Conservation (phyloP, 92 coral and sea anemone species). For the Parazoanthus atlanticus region DNA sequence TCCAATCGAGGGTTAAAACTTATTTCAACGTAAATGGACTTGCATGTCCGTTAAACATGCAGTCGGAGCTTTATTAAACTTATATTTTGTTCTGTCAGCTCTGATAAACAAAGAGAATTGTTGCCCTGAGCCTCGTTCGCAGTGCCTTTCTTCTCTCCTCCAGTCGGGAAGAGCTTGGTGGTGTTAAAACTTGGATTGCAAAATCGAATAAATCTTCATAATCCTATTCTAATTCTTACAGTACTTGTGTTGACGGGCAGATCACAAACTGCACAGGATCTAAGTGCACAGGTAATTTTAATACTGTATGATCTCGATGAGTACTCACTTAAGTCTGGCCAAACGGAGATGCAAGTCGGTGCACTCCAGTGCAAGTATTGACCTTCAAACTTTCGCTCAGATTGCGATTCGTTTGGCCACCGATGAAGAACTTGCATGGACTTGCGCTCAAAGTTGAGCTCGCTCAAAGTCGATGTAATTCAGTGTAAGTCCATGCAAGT, state of each 20-base stretch:
- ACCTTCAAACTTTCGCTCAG: too few species aligned
- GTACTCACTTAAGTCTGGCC: background rate
- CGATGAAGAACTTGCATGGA: too few species aligned
- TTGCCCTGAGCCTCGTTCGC: background rate
- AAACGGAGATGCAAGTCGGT: background rate
- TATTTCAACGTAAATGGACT: too few species aligned
- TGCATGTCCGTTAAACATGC: too few species aligned
- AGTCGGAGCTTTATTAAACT: too few species aligned
- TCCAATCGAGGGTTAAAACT: too few species aligned
- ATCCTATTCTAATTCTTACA: background rate
- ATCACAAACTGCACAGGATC: constrained; percentile 55
- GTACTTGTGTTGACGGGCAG: constrained; percentile 58
- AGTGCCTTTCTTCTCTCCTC: background rate
- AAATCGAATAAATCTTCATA: background rate
- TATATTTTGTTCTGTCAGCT: too few species aligned
- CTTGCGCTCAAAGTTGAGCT: too few species aligned
- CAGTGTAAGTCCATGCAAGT: too few species aligned
- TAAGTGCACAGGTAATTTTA: constrained; percentile 46
- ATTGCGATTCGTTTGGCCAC: too few species aligned
- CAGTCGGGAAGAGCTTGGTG: background rate
- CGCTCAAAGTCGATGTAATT: too few species aligned
- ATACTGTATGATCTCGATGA: background rate
- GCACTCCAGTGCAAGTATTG: background rate
- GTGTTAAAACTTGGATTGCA: background rate
- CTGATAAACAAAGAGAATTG: too few species aligned